phyloP scores from a whole-genome alignment of 2,113 vertebrate species.

The Colaptes auratus region DNA sequence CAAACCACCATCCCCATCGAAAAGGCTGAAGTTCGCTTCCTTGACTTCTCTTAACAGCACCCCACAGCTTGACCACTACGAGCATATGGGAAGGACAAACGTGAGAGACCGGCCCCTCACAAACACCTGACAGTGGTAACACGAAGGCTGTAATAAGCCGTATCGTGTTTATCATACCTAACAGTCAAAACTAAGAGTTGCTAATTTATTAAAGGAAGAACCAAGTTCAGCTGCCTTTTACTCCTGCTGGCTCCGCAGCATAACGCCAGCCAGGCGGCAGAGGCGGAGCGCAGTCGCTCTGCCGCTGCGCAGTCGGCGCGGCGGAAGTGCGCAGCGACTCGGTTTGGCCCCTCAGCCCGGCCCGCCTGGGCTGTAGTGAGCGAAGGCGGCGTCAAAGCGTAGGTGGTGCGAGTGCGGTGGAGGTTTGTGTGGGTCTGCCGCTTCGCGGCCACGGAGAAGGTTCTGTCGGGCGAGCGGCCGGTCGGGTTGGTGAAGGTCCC shows the following conservation, averaged over 20 bases:
- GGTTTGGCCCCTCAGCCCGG: neutral
- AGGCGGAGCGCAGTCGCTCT: too few species aligned
- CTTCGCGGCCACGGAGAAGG: neutral
- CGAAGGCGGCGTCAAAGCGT: fast-evolving
- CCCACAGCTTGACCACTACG: neutral
- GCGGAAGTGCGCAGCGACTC: neutral
- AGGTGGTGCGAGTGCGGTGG: too few species aligned
- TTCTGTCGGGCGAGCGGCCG: too few species aligned
- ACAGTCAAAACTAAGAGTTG: fast-evolving
- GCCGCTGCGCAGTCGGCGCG: neutral
- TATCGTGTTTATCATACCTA: fast-evolving
- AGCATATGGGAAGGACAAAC: too few species aligned
- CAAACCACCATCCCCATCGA: neutral
- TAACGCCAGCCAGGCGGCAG: too few species aligned
- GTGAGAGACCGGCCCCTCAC: too few species aligned
- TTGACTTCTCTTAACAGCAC: neutral
- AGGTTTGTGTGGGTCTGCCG: too few species aligned
- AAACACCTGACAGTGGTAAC: neutral
- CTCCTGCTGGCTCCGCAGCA: neutral
- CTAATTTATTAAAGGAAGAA: fast-evolving
- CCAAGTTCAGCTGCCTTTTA: fast-evolving
- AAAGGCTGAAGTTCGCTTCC: neutral
- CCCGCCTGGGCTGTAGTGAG: neutral
- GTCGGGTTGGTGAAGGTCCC: fast-evolving
- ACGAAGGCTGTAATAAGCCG: fast-evolving